Evolutionary conservation across 2,797 vertebrate species (phyloP), one percentile per base, ranked within the genome.

Genomic region (Manis pentadactyla): DNA sequence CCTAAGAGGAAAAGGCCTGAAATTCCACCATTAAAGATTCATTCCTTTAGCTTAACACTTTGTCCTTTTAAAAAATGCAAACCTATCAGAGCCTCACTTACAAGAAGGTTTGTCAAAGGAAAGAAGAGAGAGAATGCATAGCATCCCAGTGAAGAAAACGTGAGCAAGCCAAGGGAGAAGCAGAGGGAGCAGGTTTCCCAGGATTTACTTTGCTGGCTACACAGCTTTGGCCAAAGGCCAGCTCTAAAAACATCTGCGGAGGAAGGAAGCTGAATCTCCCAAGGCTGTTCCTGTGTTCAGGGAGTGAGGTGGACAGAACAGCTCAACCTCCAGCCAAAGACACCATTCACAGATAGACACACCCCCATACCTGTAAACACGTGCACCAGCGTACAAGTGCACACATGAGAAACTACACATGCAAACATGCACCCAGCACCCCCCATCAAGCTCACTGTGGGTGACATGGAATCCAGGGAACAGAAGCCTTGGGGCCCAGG

Each of bases 41-140:
- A 63, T 75, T 91, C 57, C 51, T 91, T 92, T 88, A 93, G 34
- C 82, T 96, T 88, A 73, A 63, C 42, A 64, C 19, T 53, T 57
- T 29, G 29, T 39, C 83, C 37, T 83, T 81, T 92, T 83, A 27
- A 66, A 89, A 91, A 49, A 61, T 79, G 39, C 71, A 95, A 59
- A 51, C 94, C 53, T 73, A 27, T 59, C 73, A 25, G 51, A 91
- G 42, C 64, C 90, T 91, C 57, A 53, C 77, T 51, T 53, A 12
- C 1, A 3, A 75, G 73, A 2, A 75, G 21, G n/a, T 55, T 77
- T 86, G 74, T 86, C 74, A 61, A 59, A 82, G 68, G 49, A 94
- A 23, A 74, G 51, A 29, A 77, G 25, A 87, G 42, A 79, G 39
- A 82, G 39, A 57, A 66, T 0, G 18, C 61, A 29, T 4, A 71